phyloP scores from a whole-genome alignment of 2,888 invertebrate species.

The Drosophila yooni region DNA sequence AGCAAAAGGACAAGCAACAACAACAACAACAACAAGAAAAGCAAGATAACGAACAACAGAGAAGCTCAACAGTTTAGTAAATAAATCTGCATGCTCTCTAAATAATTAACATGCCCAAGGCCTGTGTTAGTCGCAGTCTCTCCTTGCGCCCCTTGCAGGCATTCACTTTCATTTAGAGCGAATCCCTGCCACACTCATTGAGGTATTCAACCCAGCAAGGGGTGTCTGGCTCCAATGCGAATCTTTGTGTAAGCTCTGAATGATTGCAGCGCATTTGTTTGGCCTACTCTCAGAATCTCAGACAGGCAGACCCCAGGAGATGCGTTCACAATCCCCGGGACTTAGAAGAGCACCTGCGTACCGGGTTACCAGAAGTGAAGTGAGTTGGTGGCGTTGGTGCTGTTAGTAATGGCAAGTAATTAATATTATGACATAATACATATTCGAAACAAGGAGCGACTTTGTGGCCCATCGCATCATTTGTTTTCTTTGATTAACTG shows the following conservation, averaged over 20 bases:
- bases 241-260: constrained; percentile 40
- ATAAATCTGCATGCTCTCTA: constrained; percentile 80
- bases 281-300: constrained; percentile 10
- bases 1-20: constrained; percentile 46
- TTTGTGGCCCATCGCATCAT: constrained; percentile 1
- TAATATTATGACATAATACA: constrained; percentile 64
- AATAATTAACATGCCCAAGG: constrained; percentile 77
- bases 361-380: background rate
- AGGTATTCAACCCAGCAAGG: constrained; percentile 64
- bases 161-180: constrained; percentile 65
- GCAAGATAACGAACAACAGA: constrained; percentile 2
- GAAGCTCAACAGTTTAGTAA: constrained; percentile 63
- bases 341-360: constrained; percentile 60
- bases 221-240: constrained; percentile 16
- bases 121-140: constrained; percentile 19
- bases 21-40: constrained; percentile 4
- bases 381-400: background rate
- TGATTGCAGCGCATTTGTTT: constrained; percentile 71
- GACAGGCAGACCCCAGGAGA: background rate
- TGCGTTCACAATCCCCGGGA: constrained; percentile 10
- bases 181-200: constrained; percentile 65
- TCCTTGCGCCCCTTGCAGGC: constrained; percentile 26
- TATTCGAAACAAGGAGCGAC: constrained; percentile 6
- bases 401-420: constrained; percentile 69
- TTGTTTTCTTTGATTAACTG: constrained; percentile 50